A percentile compares a stretch with the other conserved stretches of the same genome.
Evolutionary conservation across 2,888 invertebrate genomes (phyloP).

Genomic region (Leucophenga montana): DNA sequence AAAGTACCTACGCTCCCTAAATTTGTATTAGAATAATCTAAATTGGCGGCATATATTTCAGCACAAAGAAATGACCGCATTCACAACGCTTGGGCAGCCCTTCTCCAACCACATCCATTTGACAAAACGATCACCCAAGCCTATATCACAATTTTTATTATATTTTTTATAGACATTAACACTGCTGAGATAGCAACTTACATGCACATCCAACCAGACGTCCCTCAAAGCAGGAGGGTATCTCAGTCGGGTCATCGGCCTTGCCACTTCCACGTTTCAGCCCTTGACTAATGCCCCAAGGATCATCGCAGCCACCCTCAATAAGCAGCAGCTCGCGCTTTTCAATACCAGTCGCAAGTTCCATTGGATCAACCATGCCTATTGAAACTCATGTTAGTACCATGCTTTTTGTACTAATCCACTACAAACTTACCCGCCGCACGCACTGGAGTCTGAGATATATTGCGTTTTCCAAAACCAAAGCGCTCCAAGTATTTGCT

Average conservation of each 20-base stretch:
- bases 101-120: conserved; percentile 96
- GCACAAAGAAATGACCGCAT: conserved; percentile 96
- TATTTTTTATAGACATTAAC: neutral
- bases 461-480: conserved; percentile 35
- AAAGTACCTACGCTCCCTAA: neutral
- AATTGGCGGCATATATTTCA: conserved; percentile 82
- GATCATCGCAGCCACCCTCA: conserved; percentile 88
- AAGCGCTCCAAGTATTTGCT: conserved; percentile 25
- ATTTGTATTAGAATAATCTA: conserved; percentile 72
- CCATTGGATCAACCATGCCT: conserved; percentile 85
- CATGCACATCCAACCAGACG: conserved; percentile 96
- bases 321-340: conserved; percentile 89
- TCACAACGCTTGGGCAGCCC: conserved; percentile 93
- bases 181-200: conserved; percentile 66
- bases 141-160: conserved; percentile 57
- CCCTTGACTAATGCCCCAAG: conserved; percentile 83
- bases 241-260: conserved; percentile 86
- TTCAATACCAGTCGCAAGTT: conserved; percentile 93
- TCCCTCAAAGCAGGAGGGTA: conserved; percentile 91
- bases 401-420: neutral
- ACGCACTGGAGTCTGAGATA: conserved; percentile 44
- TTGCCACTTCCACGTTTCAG: conserved; percentile 86
- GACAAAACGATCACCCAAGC: conserved; percentile 89
- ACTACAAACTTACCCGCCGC: conserved; percentile 46
- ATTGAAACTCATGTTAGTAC: neutral